Evolutionary conservation across 2,797 vertebrate genomes (phyloP).

Genomic region (Bovichtus variegatus): DNA sequence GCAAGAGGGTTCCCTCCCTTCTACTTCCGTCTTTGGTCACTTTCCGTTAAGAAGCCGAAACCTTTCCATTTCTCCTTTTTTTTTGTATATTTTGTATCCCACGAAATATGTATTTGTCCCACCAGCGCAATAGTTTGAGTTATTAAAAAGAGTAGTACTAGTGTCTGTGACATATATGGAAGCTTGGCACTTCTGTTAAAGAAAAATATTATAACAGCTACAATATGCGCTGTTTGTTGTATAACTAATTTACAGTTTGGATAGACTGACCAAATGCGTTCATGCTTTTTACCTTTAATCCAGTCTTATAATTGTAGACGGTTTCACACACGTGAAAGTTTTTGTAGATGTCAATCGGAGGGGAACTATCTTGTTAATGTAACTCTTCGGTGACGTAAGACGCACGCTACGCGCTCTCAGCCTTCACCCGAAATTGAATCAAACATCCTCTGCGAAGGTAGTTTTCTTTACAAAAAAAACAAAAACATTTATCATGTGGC

Average conservation of each 20-base stretch:
- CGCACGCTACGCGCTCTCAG: conserved; percentile 47
- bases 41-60: not conserved
- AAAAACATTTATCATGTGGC: accelerated
- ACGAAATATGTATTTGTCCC: not conserved
- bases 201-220: not conserved
- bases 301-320: no score
- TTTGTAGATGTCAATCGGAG: accelerated
- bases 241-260: no score
- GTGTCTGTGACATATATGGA: not conserved
- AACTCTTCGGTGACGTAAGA: conserved; percentile 52
- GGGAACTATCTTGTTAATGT: conserved; percentile 46
- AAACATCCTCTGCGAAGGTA: not conserved
- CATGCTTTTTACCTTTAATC: accelerated
- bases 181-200: not conserved
- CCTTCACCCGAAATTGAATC: conserved; percentile 42
- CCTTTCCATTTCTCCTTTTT: not conserved
- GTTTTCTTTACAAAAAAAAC: not conserved
- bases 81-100: no score
- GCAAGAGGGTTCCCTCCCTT: not conserved
- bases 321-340: not conserved
- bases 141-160: not conserved
- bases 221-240: not conserved
- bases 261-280: not conserved
- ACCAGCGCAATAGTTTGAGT: accelerated
- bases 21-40: conserved; percentile 51